Percentiles rank a stretch among this genome's conserved stretches.
phyloP scores from a whole-genome alignment of 2,113 vertebrate genomes.

The Ailuropoda melanoleuca region DNA sequence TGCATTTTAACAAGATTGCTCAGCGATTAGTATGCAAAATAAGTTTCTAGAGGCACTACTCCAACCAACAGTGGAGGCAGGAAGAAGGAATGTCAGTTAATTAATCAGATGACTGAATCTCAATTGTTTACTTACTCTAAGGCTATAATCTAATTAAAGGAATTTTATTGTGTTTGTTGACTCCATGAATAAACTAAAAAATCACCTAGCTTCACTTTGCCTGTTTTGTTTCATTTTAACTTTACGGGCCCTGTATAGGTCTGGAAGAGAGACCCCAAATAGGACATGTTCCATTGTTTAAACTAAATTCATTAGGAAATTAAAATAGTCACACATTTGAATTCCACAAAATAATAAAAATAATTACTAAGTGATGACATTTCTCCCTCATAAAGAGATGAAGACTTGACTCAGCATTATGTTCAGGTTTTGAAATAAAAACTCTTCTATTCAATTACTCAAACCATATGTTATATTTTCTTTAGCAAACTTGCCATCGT shows the following conservation, averaged over 20 bases:
- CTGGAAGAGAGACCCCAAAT: slow-evolving; percentile 5
- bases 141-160: background rate
- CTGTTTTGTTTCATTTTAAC: slow-evolving; percentile 12
- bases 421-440: slow-evolving; percentile 24
- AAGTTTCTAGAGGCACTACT: background rate
- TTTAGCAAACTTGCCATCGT: background rate
- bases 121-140: background rate
- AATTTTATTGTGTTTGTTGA: background rate
- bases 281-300: background rate
- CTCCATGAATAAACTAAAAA: background rate
- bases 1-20: background rate
- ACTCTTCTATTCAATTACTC: background rate
- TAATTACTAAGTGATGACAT: slow-evolving; percentile 6
- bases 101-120: background rate
- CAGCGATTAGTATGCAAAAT: background rate
- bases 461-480: slow-evolving; percentile 35
- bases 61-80: accelerated
- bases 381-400: slow-evolving; percentile 1
- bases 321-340: slow-evolving; percentile 5
- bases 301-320: background rate
- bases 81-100: background rate
- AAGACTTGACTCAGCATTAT: background rate
- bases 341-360: slow-evolving; percentile 64
- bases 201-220: background rate
- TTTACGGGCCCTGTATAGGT: background rate